These are phyloP conservation scores for Orthosia gothica DNA, from an alignment of 2,888 invertebrate species.

Conservation along the genomic window DNA sequence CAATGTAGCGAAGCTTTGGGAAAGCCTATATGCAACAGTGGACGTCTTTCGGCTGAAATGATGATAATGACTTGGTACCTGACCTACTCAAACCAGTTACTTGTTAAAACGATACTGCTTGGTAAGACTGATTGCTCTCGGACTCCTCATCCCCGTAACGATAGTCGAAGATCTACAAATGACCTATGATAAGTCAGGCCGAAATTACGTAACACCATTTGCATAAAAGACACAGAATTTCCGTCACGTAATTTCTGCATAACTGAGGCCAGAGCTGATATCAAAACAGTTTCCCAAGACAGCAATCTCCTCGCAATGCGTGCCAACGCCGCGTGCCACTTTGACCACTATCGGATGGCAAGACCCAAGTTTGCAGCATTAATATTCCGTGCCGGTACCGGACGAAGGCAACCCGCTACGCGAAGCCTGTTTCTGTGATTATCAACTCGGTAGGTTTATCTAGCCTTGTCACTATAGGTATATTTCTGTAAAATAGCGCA, in stretches of 20 bases:
- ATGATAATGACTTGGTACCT: no score
- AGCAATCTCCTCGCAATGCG: slow-evolving; percentile 24
- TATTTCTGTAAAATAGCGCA: not conserved
- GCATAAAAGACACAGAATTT: not conserved
- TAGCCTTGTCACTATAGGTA: not conserved
- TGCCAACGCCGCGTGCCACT: slow-evolving; percentile 20
- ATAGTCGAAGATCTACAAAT: not conserved
- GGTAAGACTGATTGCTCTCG: no score
- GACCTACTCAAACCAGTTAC: no score
- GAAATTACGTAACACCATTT: not conserved
- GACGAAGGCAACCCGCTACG: not conserved
- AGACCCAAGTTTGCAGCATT: slow-evolving; percentile 50
- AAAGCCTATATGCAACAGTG: no score
- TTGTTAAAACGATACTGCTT: no score
- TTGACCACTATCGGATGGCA: slow-evolving; percentile 37
- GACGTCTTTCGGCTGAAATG: no score
- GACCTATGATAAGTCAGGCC: not conserved
- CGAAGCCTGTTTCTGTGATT: slow-evolving; percentile 36
- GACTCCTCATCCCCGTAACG: not conserved
- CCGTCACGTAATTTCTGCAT: not conserved
- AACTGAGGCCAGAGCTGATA: slow-evolving; percentile 6
- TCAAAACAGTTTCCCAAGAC: slow-evolving; percentile 31
- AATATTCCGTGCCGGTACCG: slow-evolving; percentile 42
- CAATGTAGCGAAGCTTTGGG: no score
- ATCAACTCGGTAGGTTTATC: slow-evolving; percentile 22